A percentile compares a stretch with the other conserved stretches of the same genome.
These are phyloP conservation scores for Hanleya hanleyi DNA, from an alignment of 2,888 invertebrate species.

Conservation along the genomic window DNA sequence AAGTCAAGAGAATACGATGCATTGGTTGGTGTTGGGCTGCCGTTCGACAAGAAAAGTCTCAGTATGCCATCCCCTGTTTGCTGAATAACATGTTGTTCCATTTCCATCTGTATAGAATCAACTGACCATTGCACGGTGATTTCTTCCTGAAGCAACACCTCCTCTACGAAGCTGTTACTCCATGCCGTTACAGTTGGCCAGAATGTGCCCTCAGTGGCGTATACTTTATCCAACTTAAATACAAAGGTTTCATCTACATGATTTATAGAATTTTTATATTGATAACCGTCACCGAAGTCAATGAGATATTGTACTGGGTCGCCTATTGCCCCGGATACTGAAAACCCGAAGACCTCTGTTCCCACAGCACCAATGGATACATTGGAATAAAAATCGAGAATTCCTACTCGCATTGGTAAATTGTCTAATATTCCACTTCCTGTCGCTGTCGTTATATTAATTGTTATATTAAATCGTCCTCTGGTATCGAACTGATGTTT, in stretches of 20 bases:
- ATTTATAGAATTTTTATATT: background rate
- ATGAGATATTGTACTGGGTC: background rate
- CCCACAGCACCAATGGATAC: background rate
- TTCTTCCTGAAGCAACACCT: background rate
- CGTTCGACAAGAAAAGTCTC: background rate
- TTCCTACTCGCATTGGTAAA: background rate
- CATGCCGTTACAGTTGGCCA: background rate
- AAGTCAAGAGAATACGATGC: background rate
- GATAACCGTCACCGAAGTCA: background rate
- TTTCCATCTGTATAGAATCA: background rate
- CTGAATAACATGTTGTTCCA: background rate
- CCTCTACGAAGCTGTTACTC: background rate
- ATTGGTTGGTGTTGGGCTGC: background rate
- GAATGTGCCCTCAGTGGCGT: background rate
- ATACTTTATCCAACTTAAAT: background rate
- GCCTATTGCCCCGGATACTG: background rate
- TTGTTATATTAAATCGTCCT: slow-evolving; percentile 10
- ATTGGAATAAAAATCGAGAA: background rate
- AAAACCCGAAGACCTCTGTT: background rate
- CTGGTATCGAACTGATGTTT: slow-evolving; percentile 15
- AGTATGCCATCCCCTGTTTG: background rate
- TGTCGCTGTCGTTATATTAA: background rate
- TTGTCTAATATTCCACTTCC: background rate
- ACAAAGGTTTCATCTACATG: background rate
- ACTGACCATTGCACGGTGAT: background rate